Evolutionary conservation across 2,113 vertebrate genomes (phyloP), one percentile per base, ranked within the genome.

Genomic region (Nothoprocta perdicaria): DNA sequence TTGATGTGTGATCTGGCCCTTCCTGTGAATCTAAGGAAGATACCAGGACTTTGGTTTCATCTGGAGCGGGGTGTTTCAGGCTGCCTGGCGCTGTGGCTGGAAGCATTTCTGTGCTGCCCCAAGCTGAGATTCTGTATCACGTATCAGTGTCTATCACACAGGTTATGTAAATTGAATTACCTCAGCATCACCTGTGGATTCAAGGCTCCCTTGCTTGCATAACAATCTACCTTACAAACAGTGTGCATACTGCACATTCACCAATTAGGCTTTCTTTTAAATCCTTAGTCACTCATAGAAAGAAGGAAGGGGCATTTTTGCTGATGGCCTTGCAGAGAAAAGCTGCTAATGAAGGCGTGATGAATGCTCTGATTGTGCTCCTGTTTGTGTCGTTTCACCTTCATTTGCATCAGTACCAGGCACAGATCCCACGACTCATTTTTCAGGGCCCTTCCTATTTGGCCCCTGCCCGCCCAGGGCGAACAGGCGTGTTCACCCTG

Each of bases 381-480:
- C 97, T 98, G 96, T 97, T 97, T 97, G 97, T 97, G 95, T 97
- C 93, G 97, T 96, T 98, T 96, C 96, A 95, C 97, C 96, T 98
- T 97, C 95, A 98, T 98, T 98, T 98, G 97, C 96, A 97, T 97
- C 95, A 88, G 97, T 98, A 97, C 98, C 98, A 98, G 98, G 97
- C 98, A 93, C 97, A 66, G 95, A 94, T 96, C 96, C 96, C 82
- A 67, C 96, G 96, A 92, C 91, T 95, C 74, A 82, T 96, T 97
- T 74, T 84, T 90, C 95, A 95, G 83, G 72, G 81, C 87, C 93
- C 92, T 89, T 95, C 88, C 92, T 82, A 90, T 94, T 86, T 90
- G 90, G 95, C 81, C 92, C 53, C 79, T 92, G 89, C 71, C 84
- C 63, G 27, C 63, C 8, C 55, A 29, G 29, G 95, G 84, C 88